Percentiles rank a stretch among this genome's conserved stretches.
Conservation (phyloP, 2,888 invertebrate species). For the Dicranocentrus wangi region DNA sequence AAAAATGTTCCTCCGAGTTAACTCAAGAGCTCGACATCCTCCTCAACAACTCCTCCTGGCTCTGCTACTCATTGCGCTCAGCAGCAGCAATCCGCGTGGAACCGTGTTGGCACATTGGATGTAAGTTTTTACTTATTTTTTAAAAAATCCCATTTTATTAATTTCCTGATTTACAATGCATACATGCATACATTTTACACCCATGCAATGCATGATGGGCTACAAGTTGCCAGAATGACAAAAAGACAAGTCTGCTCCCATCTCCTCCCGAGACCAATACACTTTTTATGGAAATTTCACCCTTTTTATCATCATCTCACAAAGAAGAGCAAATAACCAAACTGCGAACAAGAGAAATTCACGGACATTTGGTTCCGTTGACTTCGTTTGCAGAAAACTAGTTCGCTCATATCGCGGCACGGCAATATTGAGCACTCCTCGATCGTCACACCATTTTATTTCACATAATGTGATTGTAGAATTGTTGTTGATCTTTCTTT, state of each 20-base stretch:
- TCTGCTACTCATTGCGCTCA: constrained; percentile 42
- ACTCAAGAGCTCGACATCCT: constrained; percentile 52
- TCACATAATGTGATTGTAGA: constrained; percentile 3
- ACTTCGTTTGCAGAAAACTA: background rate
- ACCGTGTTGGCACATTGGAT: constrained; percentile 62
- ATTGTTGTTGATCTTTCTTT: background rate
- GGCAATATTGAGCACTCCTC: background rate
- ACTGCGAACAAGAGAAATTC: too few relatives aligned
- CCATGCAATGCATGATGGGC: too few relatives aligned
- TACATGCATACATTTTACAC: background rate
- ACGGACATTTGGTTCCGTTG: too few relatives aligned
- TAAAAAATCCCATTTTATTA: background rate
- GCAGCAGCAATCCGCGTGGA: constrained; percentile 48
- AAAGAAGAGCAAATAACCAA: too few relatives aligned
- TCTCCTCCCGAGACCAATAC: too few relatives aligned
- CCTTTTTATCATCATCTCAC: too few relatives aligned
- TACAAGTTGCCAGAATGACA: too few relatives aligned
- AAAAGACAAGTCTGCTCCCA: too few relatives aligned
- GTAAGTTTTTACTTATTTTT: constrained; percentile 12
- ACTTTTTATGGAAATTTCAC: too few relatives aligned
- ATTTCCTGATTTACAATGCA: background rate
- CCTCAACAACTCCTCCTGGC: constrained; percentile 52
- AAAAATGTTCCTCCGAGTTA: constrained; percentile 62
- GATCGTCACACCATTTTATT: background rate
- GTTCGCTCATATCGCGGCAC: constrained; percentile 1